Evolutionary conservation across 1,140 invertebrate species (phyloP).

Genomic region (Drosophila repleta): DNA sequence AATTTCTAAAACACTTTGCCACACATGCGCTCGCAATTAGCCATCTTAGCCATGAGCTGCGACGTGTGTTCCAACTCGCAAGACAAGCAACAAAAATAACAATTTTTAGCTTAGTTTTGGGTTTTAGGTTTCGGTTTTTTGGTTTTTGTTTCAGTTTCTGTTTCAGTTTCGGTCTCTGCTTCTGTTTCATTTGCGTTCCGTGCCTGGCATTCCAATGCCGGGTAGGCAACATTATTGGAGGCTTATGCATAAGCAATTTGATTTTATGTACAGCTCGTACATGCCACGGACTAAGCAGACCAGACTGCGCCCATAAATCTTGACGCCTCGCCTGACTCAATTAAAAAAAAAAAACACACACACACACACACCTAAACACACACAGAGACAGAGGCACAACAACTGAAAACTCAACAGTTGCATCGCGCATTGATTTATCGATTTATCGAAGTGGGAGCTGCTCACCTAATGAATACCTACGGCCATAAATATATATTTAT

Average conservation of each 20-base stretch:
- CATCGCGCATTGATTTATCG: conserved; percentile 37
- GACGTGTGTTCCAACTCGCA: background rate
- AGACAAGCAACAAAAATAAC: background rate
- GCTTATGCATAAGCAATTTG: conserved; percentile 59
- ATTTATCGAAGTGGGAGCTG: conserved; percentile 37
- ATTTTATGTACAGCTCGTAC: conserved; percentile 50
- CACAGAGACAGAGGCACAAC: background rate
- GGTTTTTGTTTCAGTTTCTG: conserved; percentile 30
- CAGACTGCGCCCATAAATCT: conserved; percentile 58
- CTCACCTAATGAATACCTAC: conserved; percentile 31
- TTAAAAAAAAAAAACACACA: conserved; percentile 17
- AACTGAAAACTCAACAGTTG: conserved; percentile 25
- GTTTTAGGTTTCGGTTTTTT: conserved; percentile 40
- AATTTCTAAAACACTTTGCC: conserved; percentile 56
- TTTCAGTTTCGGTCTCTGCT: conserved; percentile 27
- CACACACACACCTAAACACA: background rate
- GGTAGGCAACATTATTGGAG: conserved; percentile 27
- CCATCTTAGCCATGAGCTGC: conserved; percentile 71
- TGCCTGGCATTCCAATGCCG: conserved; percentile 59
- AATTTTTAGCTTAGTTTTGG: conserved; percentile 19
- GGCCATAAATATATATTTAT: background rate
- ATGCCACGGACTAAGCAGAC: conserved; percentile 15
- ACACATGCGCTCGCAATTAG: conserved; percentile 69
- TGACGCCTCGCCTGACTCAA: conserved; percentile 49
- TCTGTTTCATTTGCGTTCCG: conserved; percentile 41